Percentiles rank a stretch among this genome's conserved stretches.
Evolutionary conservation across 2,888 invertebrate genomes (phyloP).

Genomic region (Frankliniella fusca): DNA sequence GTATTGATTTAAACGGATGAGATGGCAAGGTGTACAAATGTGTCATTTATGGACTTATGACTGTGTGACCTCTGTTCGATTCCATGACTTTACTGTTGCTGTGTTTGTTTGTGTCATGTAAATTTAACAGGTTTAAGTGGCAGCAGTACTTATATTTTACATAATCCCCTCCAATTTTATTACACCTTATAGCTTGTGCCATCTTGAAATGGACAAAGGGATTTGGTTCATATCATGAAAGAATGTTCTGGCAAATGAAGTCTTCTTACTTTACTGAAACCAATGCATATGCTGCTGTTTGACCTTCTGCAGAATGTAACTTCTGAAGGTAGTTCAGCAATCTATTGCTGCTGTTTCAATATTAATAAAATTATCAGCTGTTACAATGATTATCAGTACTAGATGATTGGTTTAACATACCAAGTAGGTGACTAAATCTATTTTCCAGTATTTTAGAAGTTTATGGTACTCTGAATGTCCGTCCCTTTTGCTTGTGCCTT

Average conservation of each 20-base stretch:
- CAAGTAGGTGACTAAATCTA: background rate
- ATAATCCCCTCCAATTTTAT: background rate
- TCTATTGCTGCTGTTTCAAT: constrained; percentile 52
- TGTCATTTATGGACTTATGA: background rate
- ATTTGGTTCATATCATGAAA: background rate
- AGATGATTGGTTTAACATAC: background rate
- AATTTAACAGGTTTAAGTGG: background rate
- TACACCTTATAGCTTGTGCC: background rate
- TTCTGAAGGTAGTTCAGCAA: background rate
- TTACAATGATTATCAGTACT: background rate
- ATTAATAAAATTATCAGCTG: background rate
- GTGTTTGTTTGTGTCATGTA: background rate
- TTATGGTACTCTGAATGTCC: background rate
- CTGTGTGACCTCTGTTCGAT: background rate
- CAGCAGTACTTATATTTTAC: background rate
- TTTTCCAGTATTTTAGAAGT: background rate
- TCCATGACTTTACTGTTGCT: background rate
- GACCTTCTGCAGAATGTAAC: background rate
- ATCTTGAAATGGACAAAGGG: background rate
- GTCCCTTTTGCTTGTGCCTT: background rate
- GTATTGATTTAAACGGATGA: background rate
- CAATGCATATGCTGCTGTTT: background rate
- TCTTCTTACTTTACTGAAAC: background rate
- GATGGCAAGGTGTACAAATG: background rate
- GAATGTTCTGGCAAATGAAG: background rate